Evolutionary conservation across 2,113 vertebrate genomes (phyloP).

Genomic region (Laticauda laticaudata): DNA sequence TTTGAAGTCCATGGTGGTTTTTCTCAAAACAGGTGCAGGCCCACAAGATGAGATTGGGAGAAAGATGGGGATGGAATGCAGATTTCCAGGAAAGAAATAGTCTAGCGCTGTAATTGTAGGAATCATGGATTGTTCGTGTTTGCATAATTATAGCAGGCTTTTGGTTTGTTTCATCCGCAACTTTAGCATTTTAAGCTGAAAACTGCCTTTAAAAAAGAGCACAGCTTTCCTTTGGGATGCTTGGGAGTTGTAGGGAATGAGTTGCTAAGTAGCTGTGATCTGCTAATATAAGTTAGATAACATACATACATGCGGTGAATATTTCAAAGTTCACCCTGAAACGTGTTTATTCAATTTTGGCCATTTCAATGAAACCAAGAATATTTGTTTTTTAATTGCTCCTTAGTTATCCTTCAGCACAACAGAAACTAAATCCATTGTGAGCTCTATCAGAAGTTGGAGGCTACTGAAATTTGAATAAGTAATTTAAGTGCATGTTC

Average conservation of each 20-base stretch:
- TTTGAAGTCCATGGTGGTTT: neutral
- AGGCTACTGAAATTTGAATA: neutral
- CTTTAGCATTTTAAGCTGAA: neutral
- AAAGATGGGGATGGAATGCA: neutral
- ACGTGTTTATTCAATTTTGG: neutral
- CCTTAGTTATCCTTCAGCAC: neutral
- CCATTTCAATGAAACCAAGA: neutral
- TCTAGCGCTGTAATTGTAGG: neutral
- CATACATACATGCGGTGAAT: neutral
- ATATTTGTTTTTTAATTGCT: conserved; percentile 8
- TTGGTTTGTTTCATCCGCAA: neutral
- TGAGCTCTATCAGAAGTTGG: neutral
- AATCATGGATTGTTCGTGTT: neutral
- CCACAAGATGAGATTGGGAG: neutral
- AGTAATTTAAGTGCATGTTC: neutral
- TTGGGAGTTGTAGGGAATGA: neutral
- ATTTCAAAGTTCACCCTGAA: neutral
- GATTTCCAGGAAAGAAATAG: neutral
- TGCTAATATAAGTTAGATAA: neutral
- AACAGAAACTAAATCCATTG: neutral
- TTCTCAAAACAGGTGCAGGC: neutral
- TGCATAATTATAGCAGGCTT: neutral
- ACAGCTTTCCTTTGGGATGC: neutral
- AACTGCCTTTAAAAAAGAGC: neutral
- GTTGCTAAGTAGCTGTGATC: neutral